Evolutionary conservation across 2,888 invertebrate species (phyloP).

Genomic region (Trilocha varians): DNA sequence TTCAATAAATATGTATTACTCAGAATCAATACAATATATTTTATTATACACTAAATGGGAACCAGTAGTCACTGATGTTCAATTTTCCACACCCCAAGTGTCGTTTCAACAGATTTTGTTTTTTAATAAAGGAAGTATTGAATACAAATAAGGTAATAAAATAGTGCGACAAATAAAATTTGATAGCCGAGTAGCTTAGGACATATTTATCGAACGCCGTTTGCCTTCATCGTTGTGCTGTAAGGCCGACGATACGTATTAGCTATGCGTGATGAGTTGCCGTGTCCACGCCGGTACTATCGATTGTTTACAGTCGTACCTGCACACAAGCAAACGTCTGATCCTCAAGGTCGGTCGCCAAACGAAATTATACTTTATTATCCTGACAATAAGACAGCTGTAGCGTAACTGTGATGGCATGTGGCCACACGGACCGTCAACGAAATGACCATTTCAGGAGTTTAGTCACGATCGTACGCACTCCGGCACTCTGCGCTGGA

Average conservation of each 20-base stretch:
- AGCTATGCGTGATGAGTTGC: conserved; percentile 52
- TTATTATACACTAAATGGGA: conserved; percentile 20
- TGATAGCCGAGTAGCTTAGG: conserved; percentile 40
- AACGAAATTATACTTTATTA: conserved; percentile 37
- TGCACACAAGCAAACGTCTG: conserved; percentile 22
- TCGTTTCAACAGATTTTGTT: conserved; percentile 23
- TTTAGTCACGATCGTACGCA: conserved; percentile 61
- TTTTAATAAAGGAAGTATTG: conserved; percentile 43
- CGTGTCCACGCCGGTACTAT: conserved; percentile 42
- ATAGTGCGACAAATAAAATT: conserved; percentile 41
- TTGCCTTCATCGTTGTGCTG: conserved; percentile 57
- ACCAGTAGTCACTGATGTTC: conserved; percentile 1
- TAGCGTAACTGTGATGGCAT: conserved; percentile 9
- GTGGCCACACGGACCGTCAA: conserved; percentile 45
- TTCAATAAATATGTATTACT: conserved; percentile 34
- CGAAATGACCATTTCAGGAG: conserved; percentile 60
- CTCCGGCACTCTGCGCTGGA: conserved; percentile 47
- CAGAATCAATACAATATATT: conserved; percentile 16
- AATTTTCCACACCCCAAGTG: conserved; percentile 6
- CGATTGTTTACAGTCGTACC: conserved; percentile 58
- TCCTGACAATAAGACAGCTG: conserved; percentile 26
- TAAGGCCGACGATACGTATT: conserved; percentile 48
- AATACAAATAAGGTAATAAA: conserved; percentile 57
- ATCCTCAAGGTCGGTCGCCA: conserved; percentile 32
- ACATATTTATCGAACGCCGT: conserved; percentile 31